A percentile compares a stretch with the other conserved stretches of the same genome.
phyloP scores from a whole-genome alignment of 1,140 invertebrate species.

The Globodera rostochiensis region DNA sequence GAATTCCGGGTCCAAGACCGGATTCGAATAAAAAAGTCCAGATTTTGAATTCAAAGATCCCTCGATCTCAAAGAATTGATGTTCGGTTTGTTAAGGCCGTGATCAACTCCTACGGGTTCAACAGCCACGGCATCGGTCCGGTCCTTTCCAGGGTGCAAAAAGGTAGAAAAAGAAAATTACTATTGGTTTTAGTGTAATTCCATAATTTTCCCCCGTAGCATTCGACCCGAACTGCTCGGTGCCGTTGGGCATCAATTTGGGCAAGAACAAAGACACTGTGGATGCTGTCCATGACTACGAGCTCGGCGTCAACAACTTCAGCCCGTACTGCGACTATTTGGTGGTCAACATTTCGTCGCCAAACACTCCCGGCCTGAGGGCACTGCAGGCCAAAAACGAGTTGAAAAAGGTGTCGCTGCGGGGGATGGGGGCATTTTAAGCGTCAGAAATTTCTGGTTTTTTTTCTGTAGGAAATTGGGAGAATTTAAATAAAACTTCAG shows the following conservation, averaged over 20 bases:
- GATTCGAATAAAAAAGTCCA: too few relatives aligned
- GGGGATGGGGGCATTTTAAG: constrained; percentile 4
- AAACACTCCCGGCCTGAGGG: constrained; percentile 88
- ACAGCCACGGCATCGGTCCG: constrained; percentile 88
- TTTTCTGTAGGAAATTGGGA: neutral
- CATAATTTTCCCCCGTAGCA: neutral
- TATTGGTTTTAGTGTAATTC: too few relatives aligned
- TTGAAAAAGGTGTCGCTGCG: constrained; percentile 74
- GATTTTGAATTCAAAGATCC: too few relatives aligned
- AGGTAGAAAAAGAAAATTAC: neutral
- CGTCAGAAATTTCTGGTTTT: neutral
- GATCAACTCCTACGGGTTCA: constrained; percentile 92
- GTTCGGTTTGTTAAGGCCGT: constrained; percentile 73
- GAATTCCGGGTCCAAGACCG: constrained; percentile 15
- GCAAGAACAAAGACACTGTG: constrained; percentile 85
- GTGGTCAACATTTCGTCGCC: constrained; percentile 74
- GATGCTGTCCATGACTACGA: constrained; percentile 81
- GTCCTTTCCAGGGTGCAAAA: constrained; percentile 65
- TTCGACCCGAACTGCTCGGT: neutral
- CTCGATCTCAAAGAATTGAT: too few relatives aligned
- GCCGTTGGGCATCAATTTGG: constrained; percentile 70
- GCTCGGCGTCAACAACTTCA: constrained; percentile 68
- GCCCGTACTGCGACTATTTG: constrained; percentile 68
- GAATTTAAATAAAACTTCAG: constrained; percentile 54
- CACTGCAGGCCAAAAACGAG: constrained; percentile 79